Percentiles rank a stretch among this genome's conserved stretches.
Conservation (phyloP, 2,113 vertebrate genomes). For the human (Homo sapiens) region GRCh38 chr3:146680001-146680500, state of each 20-base stretch:
- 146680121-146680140: background rate
- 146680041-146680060: background rate
- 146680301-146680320: background rate
- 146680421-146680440: background rate
- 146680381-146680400: background rate
- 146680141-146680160: background rate
- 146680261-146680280: background rate
- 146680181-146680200: background rate
- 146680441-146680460: background rate
- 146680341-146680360: background rate
- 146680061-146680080: constrained; percentile 39
- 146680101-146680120: background rate
- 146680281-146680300: background rate
- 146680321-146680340: background rate
- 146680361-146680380: background rate
- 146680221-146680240: background rate
- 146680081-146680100: constrained; percentile 41
- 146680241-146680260: background rate
- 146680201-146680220: background rate
- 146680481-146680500: background rate
- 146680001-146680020: background rate
- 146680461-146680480: background rate
- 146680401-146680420: background rate
- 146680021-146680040: constrained; percentile 3
- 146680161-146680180: background rate